Conservation (phyloP, 2,797 vertebrate genomes). For the Chiloscyllium punctatum region DNA sequence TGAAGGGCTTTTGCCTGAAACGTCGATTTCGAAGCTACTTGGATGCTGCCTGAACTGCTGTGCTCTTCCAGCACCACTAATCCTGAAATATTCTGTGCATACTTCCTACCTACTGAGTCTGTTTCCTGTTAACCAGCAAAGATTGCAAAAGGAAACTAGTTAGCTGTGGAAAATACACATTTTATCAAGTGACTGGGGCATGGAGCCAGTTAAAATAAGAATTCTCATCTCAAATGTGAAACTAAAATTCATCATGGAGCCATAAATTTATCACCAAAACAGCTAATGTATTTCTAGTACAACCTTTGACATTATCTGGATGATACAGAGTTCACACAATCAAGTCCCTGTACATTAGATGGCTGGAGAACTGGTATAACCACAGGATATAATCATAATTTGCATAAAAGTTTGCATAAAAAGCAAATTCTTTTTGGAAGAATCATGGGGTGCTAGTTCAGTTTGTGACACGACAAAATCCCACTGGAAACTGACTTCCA, state of each 20-base stretch:
- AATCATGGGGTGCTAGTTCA: neutral
- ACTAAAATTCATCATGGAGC: neutral
- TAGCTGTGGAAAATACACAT: neutral
- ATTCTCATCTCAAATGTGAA: neutral
- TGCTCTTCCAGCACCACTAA: no score
- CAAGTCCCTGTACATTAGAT: neutral
- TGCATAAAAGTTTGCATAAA: neutral
- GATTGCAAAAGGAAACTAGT: neutral
- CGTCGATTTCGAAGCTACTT: no score
- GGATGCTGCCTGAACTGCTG: no score
- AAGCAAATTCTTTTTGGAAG: neutral
- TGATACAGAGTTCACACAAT: neutral
- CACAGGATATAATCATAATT: neutral
- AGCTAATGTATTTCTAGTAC: neutral
- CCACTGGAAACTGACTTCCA: no score
- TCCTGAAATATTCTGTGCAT: neutral
- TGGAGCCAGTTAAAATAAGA: neutral
- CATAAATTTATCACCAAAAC: neutral
- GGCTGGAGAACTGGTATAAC: neutral
- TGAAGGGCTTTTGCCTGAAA: no score
- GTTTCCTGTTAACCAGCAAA: neutral
- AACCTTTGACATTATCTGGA: neutral
- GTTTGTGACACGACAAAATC: neutral
- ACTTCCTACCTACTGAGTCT: neutral
- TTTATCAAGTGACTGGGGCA: neutral